phyloP scores from a whole-genome alignment of 2,888 invertebrate species.

The Clanis bilineata region DNA sequence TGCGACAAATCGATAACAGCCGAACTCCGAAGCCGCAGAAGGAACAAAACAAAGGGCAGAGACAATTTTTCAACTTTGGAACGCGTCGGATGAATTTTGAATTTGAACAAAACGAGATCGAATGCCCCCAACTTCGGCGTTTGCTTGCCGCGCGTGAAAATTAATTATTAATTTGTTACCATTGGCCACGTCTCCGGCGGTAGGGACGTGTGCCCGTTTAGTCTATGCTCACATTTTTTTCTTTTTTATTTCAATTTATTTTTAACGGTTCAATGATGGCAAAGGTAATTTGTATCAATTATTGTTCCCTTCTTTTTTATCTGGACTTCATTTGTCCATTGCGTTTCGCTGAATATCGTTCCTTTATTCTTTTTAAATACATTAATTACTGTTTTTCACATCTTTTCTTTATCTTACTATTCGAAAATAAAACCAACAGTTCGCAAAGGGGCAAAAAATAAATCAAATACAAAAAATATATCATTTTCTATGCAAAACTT shows the following conservation, averaged over 20 bases:
- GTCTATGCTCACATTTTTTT: constrained; percentile 59
- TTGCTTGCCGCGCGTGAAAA: constrained; percentile 67
- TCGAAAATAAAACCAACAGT: background rate
- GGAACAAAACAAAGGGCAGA: constrained; percentile 45
- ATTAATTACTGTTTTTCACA: background rate
- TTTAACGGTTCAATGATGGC: constrained; percentile 63
- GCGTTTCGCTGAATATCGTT: background rate
- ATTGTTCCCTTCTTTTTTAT: constrained; percentile 30
- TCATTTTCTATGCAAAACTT: constrained; percentile 1
- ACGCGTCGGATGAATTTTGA: constrained; percentile 64
- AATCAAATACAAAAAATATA: background rate
- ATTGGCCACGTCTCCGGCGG: constrained; percentile 57
- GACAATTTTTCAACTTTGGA: constrained; percentile 68
- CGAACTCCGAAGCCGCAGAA: constrained; percentile 33
- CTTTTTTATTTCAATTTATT: constrained; percentile 47
- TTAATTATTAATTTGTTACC: constrained; percentile 79
- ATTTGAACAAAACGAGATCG: constrained; percentile 71
- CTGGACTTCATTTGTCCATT: background rate
- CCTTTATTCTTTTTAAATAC: background rate
- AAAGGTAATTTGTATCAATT: constrained; percentile 65
- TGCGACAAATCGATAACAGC: constrained; percentile 23
- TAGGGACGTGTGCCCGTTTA: constrained; percentile 51
- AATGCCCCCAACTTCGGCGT: constrained; percentile 60
- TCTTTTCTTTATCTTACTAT: background rate
- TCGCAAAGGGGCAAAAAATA: background rate